These are phyloP conservation scores for Parazoanthus swiftii DNA, from an alignment of 92 coral and sea anemone genomes.

Conservation along the genomic window DNA sequence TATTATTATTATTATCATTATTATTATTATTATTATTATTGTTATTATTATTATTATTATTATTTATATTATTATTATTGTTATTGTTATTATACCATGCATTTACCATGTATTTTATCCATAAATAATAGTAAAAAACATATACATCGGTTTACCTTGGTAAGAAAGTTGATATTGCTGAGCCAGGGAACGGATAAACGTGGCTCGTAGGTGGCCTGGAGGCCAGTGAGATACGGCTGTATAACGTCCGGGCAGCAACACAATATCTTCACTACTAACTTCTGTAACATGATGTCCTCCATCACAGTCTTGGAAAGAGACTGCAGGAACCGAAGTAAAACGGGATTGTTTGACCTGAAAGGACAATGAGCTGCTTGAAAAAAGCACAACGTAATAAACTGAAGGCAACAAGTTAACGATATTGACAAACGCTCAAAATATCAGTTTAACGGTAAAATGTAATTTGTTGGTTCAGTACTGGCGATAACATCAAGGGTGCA, in stretches of 20 bases:
- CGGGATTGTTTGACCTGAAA: constrained; percentile 90
- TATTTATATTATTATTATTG: no score
- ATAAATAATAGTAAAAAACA: not conserved
- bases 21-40: no score
- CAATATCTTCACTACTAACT: constrained; percentile 66
- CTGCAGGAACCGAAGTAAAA: constrained; percentile 80
- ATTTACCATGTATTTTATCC: no score
- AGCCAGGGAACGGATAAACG: constrained; percentile 87
- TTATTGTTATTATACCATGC: no score
- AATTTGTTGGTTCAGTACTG: no score
- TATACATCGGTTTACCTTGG: constrained; percentile 57
- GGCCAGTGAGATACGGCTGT: constrained; percentile 68
- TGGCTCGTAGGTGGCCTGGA: constrained; percentile 78
- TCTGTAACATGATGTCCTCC: constrained; percentile 58
- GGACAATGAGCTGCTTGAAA: not conserved
- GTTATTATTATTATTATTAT: no score
- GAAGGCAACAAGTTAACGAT: not conserved
- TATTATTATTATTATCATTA: no score
- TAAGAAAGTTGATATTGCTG: constrained; percentile 64
- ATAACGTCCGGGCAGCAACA: constrained; percentile 80
- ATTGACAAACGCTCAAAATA: not conserved
- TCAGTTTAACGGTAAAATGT: not conserved
- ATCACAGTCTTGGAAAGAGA: constrained; percentile 62
- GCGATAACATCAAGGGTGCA: no score
- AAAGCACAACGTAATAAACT: no score